Evolutionary conservation across 2,113 vertebrate genomes (phyloP).

Genomic region (pig (Sus scrofa)): DNA sequence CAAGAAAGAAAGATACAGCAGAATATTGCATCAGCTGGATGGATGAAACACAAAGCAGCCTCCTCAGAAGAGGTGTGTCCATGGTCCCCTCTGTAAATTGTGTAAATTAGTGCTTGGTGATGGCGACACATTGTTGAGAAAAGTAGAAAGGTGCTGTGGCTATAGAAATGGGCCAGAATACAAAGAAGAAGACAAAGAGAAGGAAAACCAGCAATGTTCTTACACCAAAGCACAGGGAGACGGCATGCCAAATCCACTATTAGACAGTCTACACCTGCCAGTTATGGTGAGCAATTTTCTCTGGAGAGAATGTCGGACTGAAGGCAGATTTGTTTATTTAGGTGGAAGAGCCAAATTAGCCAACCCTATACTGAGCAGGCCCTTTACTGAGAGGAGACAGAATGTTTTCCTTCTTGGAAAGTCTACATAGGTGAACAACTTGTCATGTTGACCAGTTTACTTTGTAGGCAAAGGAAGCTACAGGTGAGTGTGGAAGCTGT

Average conservation of each 20-base stretch:
- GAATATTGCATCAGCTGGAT: background rate
- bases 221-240: background rate
- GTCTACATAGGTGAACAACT: background rate
- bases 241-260: fast-evolving
- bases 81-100: background rate
- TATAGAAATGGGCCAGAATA: background rate
- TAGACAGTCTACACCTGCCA: background rate
- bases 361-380: background rate
- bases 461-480: background rate
- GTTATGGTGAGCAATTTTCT: background rate
- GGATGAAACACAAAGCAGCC: background rate
- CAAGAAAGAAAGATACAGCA: background rate
- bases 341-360: background rate
- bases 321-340: background rate
- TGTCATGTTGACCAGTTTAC: background rate
- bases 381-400: background rate
- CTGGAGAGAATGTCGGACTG: background rate
- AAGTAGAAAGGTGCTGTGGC: background rate
- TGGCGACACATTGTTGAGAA: background rate
- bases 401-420: background rate
- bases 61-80: background rate
- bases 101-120: background rate
- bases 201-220: background rate
- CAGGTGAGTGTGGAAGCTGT: fast-evolving
- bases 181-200: background rate